Base-by-base conservation (phyloP, 2,113 vertebrate species). In the Burhinus oedicnemus region DNA sequence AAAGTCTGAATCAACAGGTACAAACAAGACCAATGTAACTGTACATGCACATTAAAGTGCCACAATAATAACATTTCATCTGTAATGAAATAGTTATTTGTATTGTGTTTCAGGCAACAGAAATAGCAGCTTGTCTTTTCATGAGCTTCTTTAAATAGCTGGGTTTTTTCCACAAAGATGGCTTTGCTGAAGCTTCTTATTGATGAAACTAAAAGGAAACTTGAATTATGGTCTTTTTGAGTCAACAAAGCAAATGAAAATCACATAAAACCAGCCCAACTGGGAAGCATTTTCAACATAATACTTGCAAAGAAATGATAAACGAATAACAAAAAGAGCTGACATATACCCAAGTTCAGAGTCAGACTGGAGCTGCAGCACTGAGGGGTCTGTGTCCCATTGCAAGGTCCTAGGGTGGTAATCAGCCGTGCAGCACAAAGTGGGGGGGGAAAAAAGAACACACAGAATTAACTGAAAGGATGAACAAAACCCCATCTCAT, bases 351-450 rank as follows among this genome's bases (percentile, higher is more conserved):
- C 99, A 97, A 99, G 99, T 98, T 99, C 99, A 97, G 99, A 99
- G 98, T 99, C 99, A 95, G 99, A 99, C 97, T 99, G 99, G 98
- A 99, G 99, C 98, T 99, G 99, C 94, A 99, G 99, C 98, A 99
- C 99, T 98, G 99, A 99, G 95, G 99, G 99, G 99, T 99, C 99
- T 98, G 99, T 99, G 98, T 99, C 99, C 99, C 99, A 99, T 98
- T 99, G 99, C 98, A 99, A 98, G 96, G 99, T 99, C 99, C 99
- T 99, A 98, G 96, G 94, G 95, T 95, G 90, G 96, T 94, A 97
- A 97, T 97, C 98, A 98, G 98, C 98, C 96, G 98, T 96, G 98
- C 98, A 98, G 98, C 97, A 98, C 98, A 93, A 98, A 97, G 95
- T 97, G 98, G 87, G 30, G 62, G 27, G 74, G 42, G 92, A 95